phyloP scores from a whole-genome alignment of 2,797 vertebrate species.

The Eleutherodactylus coqui region DNA sequence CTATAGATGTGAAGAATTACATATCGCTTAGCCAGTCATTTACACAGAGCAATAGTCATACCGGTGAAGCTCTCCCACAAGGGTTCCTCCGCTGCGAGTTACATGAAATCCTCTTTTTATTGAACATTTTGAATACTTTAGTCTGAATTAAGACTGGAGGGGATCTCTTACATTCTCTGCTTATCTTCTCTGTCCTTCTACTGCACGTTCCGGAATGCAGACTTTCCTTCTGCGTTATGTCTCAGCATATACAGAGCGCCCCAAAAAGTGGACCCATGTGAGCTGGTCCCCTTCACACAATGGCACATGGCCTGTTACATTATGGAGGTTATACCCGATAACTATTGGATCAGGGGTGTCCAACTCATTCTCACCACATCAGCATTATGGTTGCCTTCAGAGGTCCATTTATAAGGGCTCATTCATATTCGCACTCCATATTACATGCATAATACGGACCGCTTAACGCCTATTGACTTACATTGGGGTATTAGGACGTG shows the following conservation, averaged over 20 bases:
- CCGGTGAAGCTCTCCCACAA: neutral
- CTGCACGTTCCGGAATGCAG: neutral
- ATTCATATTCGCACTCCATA: no score
- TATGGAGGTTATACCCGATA: neutral
- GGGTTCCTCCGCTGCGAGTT: no score
- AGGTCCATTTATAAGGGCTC: no score
- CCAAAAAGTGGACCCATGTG: no score
- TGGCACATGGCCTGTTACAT: neutral
- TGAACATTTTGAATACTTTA: neutral
- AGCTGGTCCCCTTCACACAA: neutral
- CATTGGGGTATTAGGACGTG: no score
- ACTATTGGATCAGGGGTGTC: neutral
- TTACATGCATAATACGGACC: no score
- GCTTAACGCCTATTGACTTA: no score
- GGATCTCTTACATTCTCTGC: slow-evolving; percentile 1
- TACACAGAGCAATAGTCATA: neutral
- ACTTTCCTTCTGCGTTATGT: neutral
- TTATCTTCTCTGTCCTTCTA: neutral
- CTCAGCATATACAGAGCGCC: neutral
- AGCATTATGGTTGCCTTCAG: no score
- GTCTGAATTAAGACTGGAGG: neutral
- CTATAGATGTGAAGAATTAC: neutral
- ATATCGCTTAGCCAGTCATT: neutral
- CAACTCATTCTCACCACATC: no score
- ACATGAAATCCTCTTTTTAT: neutral